A percentile compares a stretch with the other conserved stretches of the same genome.
These are phyloP conservation scores for Hypomesus transpacificus DNA, from an alignment of 2,113 vertebrate species.

Conservation along the genomic window DNA sequence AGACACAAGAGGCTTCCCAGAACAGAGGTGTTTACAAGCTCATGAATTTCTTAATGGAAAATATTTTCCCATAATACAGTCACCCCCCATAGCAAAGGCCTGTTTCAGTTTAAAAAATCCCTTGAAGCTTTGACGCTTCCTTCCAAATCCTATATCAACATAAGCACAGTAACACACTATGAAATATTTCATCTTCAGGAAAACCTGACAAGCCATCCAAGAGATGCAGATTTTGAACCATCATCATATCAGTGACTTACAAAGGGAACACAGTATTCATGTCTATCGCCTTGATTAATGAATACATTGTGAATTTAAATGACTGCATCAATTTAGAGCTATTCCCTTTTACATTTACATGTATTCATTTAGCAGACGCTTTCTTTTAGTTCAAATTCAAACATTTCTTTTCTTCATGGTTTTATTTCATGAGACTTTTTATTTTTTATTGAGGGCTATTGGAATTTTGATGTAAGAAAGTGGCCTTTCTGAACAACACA, in stretches of 20 bases:
- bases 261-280: too few species aligned
- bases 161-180: background rate
- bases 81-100: conserved; percentile 50
- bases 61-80: conserved; percentile 63
- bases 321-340: background rate
- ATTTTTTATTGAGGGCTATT: conserved; percentile 18
- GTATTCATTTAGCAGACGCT: too few species aligned
- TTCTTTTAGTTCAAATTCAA: background rate
- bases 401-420: conserved; percentile 8
- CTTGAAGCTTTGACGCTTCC: conserved; percentile 32
- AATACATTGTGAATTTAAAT: background rate
- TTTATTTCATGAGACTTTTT: conserved; percentile 8
- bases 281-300: too few species aligned
- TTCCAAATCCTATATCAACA: conserved; percentile 10
- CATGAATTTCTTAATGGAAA: conserved; percentile 72
- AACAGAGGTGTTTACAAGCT: conserved; percentile 67
- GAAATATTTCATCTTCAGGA: too few species aligned
- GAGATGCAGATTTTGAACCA: too few species aligned
- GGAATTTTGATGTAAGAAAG: background rate
- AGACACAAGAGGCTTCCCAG: conserved; percentile 59
- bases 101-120: conserved; percentile 47
- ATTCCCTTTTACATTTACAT: too few species aligned
- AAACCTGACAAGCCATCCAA: too few species aligned
- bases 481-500: conserved; percentile 1
- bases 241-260: too few species aligned